Evolutionary conservation across 2,888 invertebrate genomes (phyloP).

Genomic region (Tetragnatha montana): DNA sequence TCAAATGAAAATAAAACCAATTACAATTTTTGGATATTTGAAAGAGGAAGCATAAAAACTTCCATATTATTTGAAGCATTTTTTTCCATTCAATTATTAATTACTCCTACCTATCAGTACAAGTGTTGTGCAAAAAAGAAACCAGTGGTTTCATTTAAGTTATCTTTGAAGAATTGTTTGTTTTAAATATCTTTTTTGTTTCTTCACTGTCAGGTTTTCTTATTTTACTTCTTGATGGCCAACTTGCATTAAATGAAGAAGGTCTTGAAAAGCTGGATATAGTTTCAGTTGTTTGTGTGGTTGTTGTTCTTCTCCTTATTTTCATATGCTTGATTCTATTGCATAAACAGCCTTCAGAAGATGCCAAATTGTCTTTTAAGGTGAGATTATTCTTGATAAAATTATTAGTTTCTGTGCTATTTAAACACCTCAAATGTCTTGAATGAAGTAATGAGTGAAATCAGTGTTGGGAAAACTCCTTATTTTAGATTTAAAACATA

Average conservation of each 20-base stretch:
- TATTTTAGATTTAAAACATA: too few relatives aligned
- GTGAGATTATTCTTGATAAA: constrained; percentile 8
- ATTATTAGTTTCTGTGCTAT: too few relatives aligned
- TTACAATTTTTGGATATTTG: too few relatives aligned
- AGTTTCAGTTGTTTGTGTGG: constrained; percentile 18
- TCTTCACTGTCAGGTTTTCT: constrained; percentile 23
- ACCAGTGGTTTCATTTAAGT: neutral
- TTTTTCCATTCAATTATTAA: neutral
- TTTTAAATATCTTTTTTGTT: neutral
- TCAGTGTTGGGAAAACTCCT: too few relatives aligned
- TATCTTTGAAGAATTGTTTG: neutral
- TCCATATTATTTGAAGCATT: too few relatives aligned
- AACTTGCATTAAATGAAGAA: constrained; percentile 57
- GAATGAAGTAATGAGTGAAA: neutral
- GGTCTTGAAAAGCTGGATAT: constrained; percentile 28
- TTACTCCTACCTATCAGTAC: neutral
- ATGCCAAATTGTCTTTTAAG: constrained; percentile 64
- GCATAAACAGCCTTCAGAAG: constrained; percentile 57
- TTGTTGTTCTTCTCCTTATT: constrained; percentile 27
- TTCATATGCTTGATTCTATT: constrained; percentile 46
- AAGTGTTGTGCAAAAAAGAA: too few relatives aligned
- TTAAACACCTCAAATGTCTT: too few relatives aligned
- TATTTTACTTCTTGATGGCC: constrained; percentile 42
- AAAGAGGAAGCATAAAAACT: too few relatives aligned
- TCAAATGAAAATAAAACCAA: too few relatives aligned